Evolutionary conservation across 2,113 vertebrate species (phyloP), one percentile per base, ranked within the genome.

Genomic region (Chionis minor): DNA sequence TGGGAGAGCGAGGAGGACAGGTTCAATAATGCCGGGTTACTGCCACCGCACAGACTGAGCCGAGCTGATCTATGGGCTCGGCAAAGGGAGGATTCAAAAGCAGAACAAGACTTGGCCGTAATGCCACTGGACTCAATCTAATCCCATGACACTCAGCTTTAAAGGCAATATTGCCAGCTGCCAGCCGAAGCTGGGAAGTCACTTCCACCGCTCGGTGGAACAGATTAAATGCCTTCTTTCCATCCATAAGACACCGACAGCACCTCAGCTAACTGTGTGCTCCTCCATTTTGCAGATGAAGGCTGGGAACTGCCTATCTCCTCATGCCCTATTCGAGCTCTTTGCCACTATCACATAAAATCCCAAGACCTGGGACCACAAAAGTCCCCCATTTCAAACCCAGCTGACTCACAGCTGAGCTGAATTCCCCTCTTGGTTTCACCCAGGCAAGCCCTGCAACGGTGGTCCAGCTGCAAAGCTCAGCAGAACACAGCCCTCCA

Each of bases 21-120:
- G 95, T 96, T 97, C 97, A 88, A 97, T 96, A 98, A 97, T 98
- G 98, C 98, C 42, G 98, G 98, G 98, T 98, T 98, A 96, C 98
- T 98, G 98, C 97, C 97, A 97, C 96, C 61, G 26, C 87, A 6
- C 96, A 70, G 95, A 79, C 87, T 51, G 69, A 91, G 86, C 96
- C 14, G 8, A 59, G 90, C 90, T 83, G 67, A 92, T 85, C 93
- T 42, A 55, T 35, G 71, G 65, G 54, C 78, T 75, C 35, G 21
- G 86, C 90, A 66, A 51, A 54, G 86, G 73, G 51, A 58, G 62
- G 28, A 77, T 67, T 92, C 45, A 40, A 81, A 94, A 77, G 66
- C 49, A 61, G 66, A 73, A 51, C 45, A 74, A 70, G 91, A n/a
- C 47, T 61, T 61, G 74, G 88, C 88, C 80, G 12, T 86, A 90